Percentiles rank a stretch among this genome's conserved stretches.
Conservation (phyloP, 2,113 vertebrate species). For the Lucifuga dentata region DNA sequence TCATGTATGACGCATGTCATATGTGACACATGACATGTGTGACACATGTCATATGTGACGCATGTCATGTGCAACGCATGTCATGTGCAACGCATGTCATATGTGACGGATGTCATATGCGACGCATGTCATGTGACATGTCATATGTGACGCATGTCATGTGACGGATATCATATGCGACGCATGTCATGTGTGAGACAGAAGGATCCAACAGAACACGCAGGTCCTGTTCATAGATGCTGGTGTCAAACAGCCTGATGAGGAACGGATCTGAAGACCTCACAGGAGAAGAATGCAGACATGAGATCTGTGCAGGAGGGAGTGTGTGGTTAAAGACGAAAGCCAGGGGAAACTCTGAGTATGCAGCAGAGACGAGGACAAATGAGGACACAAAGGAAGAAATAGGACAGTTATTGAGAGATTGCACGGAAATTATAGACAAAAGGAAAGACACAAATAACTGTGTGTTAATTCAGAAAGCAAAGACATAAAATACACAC, state of each 20-base stretch:
- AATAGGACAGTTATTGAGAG: constrained; percentile 36
- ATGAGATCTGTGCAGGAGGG: constrained; percentile 68
- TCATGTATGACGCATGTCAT: too few species aligned
- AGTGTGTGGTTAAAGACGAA: constrained; percentile 67
- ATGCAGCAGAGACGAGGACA: constrained; percentile 35
- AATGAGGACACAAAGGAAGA: constrained; percentile 53
- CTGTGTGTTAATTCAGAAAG: not conserved
- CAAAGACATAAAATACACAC: too few species aligned
- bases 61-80: too few species aligned
- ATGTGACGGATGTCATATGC: too few species aligned
- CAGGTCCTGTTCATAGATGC: constrained; percentile 68
- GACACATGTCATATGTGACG: too few species aligned
- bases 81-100: too few species aligned
- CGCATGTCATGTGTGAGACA: constrained; percentile 42
- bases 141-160: too few species aligned
- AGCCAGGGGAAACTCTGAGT: constrained; percentile 62
- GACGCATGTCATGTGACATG: too few species aligned
- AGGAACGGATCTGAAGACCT: constrained; percentile 77
- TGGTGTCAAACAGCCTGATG: constrained; percentile 69
- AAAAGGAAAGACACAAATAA: not conserved
- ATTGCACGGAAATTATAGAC: constrained; percentile 5
- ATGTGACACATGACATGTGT: too few species aligned
- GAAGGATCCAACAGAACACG: constrained; percentile 28
- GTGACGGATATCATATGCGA: too few species aligned
- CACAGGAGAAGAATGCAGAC: constrained; percentile 80